These are phyloP conservation scores for Nannoperca obscura DNA, from an alignment of 2,797 vertebrate genomes.

Conservation along the genomic window DNA sequence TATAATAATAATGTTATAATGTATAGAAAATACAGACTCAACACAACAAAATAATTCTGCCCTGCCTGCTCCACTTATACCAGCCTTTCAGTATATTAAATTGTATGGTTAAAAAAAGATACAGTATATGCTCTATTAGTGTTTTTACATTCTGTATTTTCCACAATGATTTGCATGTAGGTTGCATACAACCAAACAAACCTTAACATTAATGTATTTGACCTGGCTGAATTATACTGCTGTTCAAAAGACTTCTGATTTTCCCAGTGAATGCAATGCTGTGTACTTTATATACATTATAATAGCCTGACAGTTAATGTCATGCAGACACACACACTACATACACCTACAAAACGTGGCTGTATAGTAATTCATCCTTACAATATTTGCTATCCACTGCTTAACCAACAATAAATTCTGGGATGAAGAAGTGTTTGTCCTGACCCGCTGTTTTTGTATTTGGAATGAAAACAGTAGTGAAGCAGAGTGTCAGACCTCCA, in stretches of 20 bases:
- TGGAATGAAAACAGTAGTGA: neutral
- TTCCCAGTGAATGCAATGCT: neutral
- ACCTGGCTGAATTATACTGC: no score
- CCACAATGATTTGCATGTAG: neutral
- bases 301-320: neutral
- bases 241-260: no score
- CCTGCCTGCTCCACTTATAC: neutral
- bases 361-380: constrained; percentile 3
- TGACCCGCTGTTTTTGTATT: neutral
- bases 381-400: constrained; percentile 1
- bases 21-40: constrained; percentile 15
- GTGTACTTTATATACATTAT: neutral
- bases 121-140: neutral
- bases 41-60: neutral
- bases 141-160: constrained; percentile 2
- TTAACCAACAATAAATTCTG: constrained; percentile 46
- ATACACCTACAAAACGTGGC: neutral
- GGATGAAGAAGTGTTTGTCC: constrained; percentile 17
- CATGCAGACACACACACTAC: neutral
- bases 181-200: constrained; percentile 3
- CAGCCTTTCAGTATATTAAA: neutral
- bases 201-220: neutral
- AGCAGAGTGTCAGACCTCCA: constrained; percentile 1
- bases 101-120: neutral
- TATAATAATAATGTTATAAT: neutral